Evolutionary conservation across 2,113 vertebrate species (phyloP).

Genomic region (Ancistrus triradiatus): DNA sequence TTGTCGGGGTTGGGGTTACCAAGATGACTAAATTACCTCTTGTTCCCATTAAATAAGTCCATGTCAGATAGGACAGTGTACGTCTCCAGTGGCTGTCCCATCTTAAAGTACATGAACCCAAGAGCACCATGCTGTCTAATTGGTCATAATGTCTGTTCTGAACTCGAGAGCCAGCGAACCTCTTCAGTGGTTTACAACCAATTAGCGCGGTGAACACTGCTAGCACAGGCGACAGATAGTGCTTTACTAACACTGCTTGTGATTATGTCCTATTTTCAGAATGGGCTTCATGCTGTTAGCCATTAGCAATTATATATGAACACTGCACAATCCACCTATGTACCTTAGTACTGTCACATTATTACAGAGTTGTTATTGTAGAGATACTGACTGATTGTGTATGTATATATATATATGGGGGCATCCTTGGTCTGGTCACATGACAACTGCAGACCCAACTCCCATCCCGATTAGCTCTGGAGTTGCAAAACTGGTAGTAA

Average conservation of each 20-base stretch:
- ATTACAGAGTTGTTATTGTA: no score
- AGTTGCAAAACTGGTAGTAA: no score
- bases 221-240: no score
- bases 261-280: constrained; percentile 45
- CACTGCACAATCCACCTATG: no score
- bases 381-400: no score
- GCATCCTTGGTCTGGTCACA: no score
- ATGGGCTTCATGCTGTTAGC: constrained; percentile 49
- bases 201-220: constrained; percentile 61
- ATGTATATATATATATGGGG: no score
- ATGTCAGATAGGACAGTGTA: constrained; percentile 9
- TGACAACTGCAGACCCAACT: no score
- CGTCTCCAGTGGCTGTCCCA: constrained; percentile 60
- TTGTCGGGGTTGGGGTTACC: constrained; percentile 29
- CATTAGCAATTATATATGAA: no score
- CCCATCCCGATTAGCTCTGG: no score
- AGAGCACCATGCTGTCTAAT: constrained; percentile 61
- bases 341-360: no score
- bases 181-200: constrained; percentile 66
- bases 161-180: constrained; percentile 61
- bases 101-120: constrained; percentile 54
- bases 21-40: constrained; percentile 18
- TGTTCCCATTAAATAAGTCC: constrained; percentile 13
- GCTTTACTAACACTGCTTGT: no score
- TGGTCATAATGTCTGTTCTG: constrained; percentile 72